Base-by-base conservation (phyloP, 2,797 vertebrate species). In the Falco berigora region DNA sequence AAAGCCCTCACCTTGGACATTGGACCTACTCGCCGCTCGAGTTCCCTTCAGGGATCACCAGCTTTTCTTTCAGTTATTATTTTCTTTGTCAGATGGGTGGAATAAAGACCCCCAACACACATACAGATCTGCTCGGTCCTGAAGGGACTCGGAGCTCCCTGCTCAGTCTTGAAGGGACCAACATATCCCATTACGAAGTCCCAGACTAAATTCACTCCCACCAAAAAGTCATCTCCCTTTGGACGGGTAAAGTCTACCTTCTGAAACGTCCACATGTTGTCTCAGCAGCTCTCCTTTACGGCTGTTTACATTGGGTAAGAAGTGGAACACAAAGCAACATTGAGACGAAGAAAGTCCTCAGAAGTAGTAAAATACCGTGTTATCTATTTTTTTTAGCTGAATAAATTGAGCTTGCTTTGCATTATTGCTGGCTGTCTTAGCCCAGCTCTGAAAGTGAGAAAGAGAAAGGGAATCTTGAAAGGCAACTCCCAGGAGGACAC, bases 401-500 rank as follows among this genome's bases (percentile, higher is more conserved):
- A 97, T 95, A 96, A 96, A 94, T 97, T 92, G 94, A 94, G 97
- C 95, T 98, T 68, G 97, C 97, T 96, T 97, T 96, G 95, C 98
- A 97, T 97, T 98, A 98, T 97, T 98, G 95, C 97, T 97, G 97
- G 97, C 97, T 97, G 97, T 82, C 88, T 75, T 79, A 94, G 86
- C 80, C 71, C 97, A 88, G 86, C 84, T 94, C 94, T 79, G 94
- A 95, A 97, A 97, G 96, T 94, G 95, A 97, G 97, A 96, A 97
- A 96, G 94, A 96, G 97, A 98, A 97, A 98, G 97, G 94, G 96
- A 98, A 98, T 98, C 98, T 98, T 98, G 97, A 97, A 98, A 97
- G 96, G 97, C 97, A 94, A 75, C 72, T 98, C 98, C 94, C 97
- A 50, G 94, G 96, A 97, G 97, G 97, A 98, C 98, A 97, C 97